phyloP scores from a whole-genome alignment of 1,140 invertebrate genomes.

The Drosophila bifasciata region DNA sequence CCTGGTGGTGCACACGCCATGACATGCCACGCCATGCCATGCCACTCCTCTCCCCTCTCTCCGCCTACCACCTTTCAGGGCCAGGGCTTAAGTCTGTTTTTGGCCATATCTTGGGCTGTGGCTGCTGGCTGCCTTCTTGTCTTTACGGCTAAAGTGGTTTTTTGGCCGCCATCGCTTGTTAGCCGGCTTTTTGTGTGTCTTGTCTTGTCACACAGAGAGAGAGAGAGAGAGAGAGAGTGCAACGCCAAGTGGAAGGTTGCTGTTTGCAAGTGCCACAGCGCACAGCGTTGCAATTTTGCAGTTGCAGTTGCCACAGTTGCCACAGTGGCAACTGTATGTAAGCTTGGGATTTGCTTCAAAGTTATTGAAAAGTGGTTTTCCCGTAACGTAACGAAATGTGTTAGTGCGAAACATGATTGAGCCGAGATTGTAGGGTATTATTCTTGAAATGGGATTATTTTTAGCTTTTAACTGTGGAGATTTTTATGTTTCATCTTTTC shows the following conservation, averaged over 20 bases:
- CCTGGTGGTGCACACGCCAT: slow-evolving; percentile 3
- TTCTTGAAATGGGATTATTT: no score
- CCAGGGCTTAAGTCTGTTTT: slow-evolving; percentile 52
- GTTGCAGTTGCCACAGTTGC: slow-evolving; percentile 10
- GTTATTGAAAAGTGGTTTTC: no score
- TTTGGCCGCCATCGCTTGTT: slow-evolving; percentile 75
- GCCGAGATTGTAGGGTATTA: no score
- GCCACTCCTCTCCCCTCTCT: neutral
- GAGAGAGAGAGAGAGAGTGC: slow-evolving; percentile 22
- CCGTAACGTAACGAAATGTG: no score
- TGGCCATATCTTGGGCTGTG: slow-evolving; percentile 62
- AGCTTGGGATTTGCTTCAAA: no score
- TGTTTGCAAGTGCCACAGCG: slow-evolving; percentile 20
- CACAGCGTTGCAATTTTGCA: neutral
- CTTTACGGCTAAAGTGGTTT: slow-evolving; percentile 65
- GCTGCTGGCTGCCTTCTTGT: slow-evolving; percentile 46
- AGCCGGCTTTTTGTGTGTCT: slow-evolving; percentile 65
- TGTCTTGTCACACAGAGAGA: slow-evolving; percentile 53
- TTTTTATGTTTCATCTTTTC: no score
- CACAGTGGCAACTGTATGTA: no score
- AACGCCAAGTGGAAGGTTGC: slow-evolving; percentile 39
- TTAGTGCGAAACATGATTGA: no score
- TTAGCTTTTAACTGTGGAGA: no score
- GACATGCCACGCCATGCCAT: no score
- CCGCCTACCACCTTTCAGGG: slow-evolving; percentile 8